Percentiles rank a stretch among this genome's conserved stretches.
phyloP scores from a whole-genome alignment of 1,140 invertebrate genomes.

The Hypothenemus hampei region DNA sequence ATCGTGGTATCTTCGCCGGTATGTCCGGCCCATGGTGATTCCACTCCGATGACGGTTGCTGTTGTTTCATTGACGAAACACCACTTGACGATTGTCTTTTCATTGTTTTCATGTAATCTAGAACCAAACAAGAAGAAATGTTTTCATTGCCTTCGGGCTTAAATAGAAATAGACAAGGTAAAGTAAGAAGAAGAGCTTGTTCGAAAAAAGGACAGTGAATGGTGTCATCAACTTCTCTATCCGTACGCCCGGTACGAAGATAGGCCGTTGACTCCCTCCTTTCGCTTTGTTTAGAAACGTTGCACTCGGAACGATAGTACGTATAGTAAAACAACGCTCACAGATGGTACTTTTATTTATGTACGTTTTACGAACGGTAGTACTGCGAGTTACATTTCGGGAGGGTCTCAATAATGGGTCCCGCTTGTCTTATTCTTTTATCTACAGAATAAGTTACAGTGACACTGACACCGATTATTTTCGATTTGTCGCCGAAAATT shows the following conservation, averaged over 20 bases:
- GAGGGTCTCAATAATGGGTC: too few species aligned
- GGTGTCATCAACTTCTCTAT: conserved; percentile 22
- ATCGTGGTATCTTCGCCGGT: conserved; percentile 24
- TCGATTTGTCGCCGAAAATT: too few species aligned
- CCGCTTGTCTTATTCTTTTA: too few species aligned
- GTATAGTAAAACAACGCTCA: conserved; percentile 21
- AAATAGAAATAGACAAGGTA: background rate
- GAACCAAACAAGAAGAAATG: conserved; percentile 25
- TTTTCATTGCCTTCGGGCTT: background rate
- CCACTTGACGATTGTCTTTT: conserved; percentile 20
- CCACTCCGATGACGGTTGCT: conserved; percentile 14
- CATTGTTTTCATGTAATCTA: conserved; percentile 28
- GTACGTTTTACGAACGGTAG: too few species aligned
- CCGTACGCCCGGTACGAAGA: conserved; percentile 16
- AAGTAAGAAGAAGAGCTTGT: conserved; percentile 9
- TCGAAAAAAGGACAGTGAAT: conserved; percentile 7
- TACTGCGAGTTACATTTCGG: too few species aligned
- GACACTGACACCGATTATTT: too few species aligned
- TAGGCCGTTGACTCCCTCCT: conserved; percentile 24
- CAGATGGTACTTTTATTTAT: too few species aligned
- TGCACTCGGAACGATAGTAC: conserved; percentile 12
- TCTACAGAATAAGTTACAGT: too few species aligned
- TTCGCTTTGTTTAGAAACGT: conserved; percentile 20
- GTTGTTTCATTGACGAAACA: conserved; percentile 20
- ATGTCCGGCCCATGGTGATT: conserved; percentile 18